Base-by-base conservation (phyloP, 2,888 invertebrate genomes). In the Papilio elwesi region DNA sequence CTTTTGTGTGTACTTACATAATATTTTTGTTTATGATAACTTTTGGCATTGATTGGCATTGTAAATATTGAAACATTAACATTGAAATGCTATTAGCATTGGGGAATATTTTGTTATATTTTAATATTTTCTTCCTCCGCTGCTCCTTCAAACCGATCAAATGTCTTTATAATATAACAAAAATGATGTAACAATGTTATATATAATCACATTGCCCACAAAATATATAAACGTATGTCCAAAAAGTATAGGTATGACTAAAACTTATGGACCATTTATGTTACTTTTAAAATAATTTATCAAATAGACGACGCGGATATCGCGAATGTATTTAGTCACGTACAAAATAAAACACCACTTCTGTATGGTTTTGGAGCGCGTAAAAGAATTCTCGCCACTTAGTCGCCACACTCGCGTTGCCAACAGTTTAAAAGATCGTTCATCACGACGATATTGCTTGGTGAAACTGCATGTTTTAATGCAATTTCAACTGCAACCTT, bases 371-470 rank as follows among this genome's bases (percentile, higher is more conserved):
- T 76, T 74, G 74, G 69, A 76, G 75, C 74, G 73, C 75, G 70
- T 76, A 77, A 75, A 76, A 70, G 59, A 69, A 75, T 76, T 75
- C 75, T 71, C 71, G 75, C 79, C 81, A 83, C 80, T 84, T 82
- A 82, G 74, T 76, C 70, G 76, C 79, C 80, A 81, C 81, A 77
- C 75, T 75, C 75, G 75, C 80, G 90, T 83, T 90, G 87, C 89
- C 89, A 91, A 89, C 90, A 89, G 84, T 90, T 91, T 89, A 90
- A 90, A 90, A 87, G 81, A 84, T 84, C 88, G 85, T 92, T 89
- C 88, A 88, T 92, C 90, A 91, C 81, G 71, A 57, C 77, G 79
- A 78, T 77, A 78, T 79, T 82, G 84, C 82, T 87, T 87, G 87
- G 85, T 86, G 80, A 80, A 76, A 84, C 80, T 86, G 85, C 84